phyloP scores from a whole-genome alignment of 2,113 vertebrate species.

The Pseudopodoces humilis region DNA sequence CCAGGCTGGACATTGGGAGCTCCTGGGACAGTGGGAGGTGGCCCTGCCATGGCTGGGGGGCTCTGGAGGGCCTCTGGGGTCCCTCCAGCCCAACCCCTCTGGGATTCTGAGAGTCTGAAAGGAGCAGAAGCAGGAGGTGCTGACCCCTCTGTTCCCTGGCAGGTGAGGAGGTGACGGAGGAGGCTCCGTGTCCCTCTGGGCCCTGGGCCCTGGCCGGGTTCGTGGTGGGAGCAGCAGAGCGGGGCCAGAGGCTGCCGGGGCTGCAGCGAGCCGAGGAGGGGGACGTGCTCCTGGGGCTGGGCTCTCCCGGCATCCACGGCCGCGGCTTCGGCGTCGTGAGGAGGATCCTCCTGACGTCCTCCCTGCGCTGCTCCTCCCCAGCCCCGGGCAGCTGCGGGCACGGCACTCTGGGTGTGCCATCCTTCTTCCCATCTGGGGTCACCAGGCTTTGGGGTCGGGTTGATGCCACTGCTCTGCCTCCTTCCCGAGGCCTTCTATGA shows the following conservation, averaged over 20 bases:
- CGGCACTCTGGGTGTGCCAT: constrained; percentile 75
- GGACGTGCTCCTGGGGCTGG: constrained; percentile 83
- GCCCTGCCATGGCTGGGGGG: neutral
- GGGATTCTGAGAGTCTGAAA: rapidly evolving
- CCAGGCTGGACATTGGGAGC: neutral
- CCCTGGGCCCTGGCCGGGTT: constrained; percentile 85
- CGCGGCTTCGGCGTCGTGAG: constrained; percentile 80
- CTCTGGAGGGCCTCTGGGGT: rapidly evolving
- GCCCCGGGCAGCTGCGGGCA: constrained; percentile 70
- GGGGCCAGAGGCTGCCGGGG: constrained; percentile 69
- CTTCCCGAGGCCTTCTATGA: neutral
- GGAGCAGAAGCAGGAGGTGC: rapidly evolving
- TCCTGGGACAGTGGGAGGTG: neutral
- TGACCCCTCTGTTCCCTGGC: neutral
- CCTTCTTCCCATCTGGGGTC: neutral
- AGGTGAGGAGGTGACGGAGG: constrained; percentile 82
- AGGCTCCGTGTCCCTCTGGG: constrained; percentile 63
- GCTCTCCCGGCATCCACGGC: constrained; percentile 82
- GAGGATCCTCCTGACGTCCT: constrained; percentile 74
- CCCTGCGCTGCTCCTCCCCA: constrained; percentile 73
- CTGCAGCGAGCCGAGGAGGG: constrained; percentile 73
- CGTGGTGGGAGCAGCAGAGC: constrained; percentile 82
- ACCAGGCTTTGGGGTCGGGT: neutral
- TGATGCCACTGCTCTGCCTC: neutral
- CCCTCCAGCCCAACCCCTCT: rapidly evolving